Evolutionary conservation across 2,888 invertebrate species (phyloP).

Genomic region (Melolontha melolontha): DNA sequence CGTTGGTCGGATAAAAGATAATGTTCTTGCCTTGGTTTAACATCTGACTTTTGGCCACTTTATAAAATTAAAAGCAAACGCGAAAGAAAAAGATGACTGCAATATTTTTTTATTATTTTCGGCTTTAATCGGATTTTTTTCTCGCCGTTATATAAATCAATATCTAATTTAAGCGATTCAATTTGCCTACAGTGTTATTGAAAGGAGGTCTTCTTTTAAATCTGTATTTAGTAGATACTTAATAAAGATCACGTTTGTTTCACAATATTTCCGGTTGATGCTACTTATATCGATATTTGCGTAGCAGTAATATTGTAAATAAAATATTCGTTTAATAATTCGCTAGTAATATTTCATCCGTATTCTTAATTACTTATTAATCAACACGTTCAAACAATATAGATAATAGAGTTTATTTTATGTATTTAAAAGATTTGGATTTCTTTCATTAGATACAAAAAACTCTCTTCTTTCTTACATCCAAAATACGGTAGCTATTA

Average conservation of each 20-base stretch:
- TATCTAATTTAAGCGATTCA: slow-evolving; percentile 27
- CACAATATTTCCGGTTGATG: no score
- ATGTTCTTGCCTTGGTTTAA: background rate
- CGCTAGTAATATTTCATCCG: no score
- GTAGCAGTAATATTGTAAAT: no score
- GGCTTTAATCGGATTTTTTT: slow-evolving; percentile 26
- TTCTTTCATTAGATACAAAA: no score
- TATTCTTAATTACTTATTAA: no score
- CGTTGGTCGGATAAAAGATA: background rate
- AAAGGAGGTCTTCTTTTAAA: slow-evolving; percentile 1
- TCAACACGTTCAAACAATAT: no score
- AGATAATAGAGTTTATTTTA: no score
- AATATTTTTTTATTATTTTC: slow-evolving; percentile 29
- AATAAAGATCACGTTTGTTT: slow-evolving; percentile 19
- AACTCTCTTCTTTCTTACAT: no score
- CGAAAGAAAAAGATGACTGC: slow-evolving; percentile 24
- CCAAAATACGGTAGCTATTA: no score
- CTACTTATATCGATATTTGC: no score
- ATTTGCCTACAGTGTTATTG: slow-evolving; percentile 29
- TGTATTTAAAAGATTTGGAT: no score
- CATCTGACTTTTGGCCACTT: slow-evolving; percentile 27
- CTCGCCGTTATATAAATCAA: slow-evolving; percentile 19
- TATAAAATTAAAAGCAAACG: slow-evolving; percentile 28
- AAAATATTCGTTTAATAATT: no score
- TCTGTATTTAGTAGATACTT: slow-evolving; percentile 19